Conservation (phyloP, 2,113 vertebrate species). For the Myodes glareolus region DNA sequence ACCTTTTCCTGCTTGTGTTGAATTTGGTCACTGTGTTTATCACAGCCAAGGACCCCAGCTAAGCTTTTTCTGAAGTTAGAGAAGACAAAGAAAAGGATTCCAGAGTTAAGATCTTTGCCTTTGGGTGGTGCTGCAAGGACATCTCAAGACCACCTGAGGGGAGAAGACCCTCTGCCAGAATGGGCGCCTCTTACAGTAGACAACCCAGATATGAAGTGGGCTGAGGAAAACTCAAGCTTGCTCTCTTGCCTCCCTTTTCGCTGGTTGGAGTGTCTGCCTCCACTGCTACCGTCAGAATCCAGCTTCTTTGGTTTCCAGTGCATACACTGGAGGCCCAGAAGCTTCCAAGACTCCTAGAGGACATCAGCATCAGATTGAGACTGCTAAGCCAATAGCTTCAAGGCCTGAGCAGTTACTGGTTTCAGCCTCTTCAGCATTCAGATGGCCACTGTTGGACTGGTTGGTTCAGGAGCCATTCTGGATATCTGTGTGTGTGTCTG, state of each 20-base stretch:
- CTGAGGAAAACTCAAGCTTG: not conserved
- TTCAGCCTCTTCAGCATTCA: not conserved
- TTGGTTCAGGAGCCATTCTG: not conserved
- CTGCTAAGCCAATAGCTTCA: not conserved
- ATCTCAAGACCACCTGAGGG: not conserved
- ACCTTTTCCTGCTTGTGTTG: too few species aligned
- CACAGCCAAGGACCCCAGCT: not conserved
- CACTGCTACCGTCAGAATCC: not conserved
- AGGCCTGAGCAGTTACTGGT: not conserved
- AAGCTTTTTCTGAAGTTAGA: not conserved
- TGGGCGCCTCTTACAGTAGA: too few species aligned
- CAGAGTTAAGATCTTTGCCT: not conserved
- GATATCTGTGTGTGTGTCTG: not conserved
- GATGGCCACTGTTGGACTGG: not conserved
- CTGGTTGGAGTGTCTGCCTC: not conserved
- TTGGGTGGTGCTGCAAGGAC: not conserved
- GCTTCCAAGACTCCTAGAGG: not conserved
- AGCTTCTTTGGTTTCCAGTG: not conserved
- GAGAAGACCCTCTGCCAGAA: not conserved
- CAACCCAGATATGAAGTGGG: not conserved
- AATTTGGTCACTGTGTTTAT: not conserved
- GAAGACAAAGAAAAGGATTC: not conserved
- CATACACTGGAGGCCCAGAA: too few species aligned
- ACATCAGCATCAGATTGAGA: not conserved
- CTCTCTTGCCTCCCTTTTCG: not conserved